These are phyloP conservation scores for Sitta carolinensis DNA, from an alignment of 2,797 vertebrate species.

Conservation along the genomic window DNA sequence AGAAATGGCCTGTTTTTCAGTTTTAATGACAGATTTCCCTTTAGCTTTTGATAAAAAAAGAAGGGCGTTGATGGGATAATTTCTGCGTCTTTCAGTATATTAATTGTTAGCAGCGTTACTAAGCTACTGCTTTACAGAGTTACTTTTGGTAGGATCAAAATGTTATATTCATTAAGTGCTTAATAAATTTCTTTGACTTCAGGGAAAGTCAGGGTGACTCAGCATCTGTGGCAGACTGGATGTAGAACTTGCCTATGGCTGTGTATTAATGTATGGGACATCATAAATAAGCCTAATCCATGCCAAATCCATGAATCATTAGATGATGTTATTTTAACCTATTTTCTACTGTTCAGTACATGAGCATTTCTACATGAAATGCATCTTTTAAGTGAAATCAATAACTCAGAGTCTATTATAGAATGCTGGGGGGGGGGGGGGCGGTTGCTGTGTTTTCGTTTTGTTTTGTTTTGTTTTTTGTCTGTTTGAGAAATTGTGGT, in stretches of 20 bases:
- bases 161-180: neutral
- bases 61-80: neutral
- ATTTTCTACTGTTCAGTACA: neutral
- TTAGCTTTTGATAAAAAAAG: neutral
- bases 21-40: neutral
- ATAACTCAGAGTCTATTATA: neutral
- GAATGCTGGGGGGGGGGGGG: neutral
- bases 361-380: neutral
- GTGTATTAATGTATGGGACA: rapidly evolving
- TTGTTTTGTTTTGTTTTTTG: neutral
- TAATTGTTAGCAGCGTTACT: neutral
- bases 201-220: neutral
- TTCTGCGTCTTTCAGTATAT: neutral
- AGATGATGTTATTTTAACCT: neutral
- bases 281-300: neutral
- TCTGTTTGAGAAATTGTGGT: neutral
- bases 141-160: neutral
- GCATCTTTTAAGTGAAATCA: neutral
- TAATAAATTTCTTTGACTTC: neutral
- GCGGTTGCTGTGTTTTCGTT: neutral
- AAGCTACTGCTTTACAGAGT: rapidly evolving
- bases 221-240: neutral
- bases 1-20: neutral
- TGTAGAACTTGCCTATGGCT: rapidly evolving
- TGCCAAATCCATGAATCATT: neutral